Evolutionary conservation across 2,113 vertebrate genomes (phyloP), one percentile per base, ranked within the genome.

Genomic region (Dasyornis broadbenti): DNA sequence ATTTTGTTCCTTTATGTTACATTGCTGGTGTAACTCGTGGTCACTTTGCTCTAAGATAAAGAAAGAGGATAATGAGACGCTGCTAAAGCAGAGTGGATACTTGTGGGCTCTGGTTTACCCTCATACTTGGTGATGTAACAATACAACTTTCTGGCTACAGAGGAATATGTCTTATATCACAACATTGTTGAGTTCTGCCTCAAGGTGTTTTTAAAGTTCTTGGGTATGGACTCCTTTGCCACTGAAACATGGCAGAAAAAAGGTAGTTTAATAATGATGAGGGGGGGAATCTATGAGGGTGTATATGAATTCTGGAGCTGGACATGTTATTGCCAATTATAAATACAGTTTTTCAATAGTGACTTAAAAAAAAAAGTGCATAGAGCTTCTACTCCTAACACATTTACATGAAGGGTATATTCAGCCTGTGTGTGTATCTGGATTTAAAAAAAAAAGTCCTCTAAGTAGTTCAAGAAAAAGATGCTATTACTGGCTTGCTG

Each of bases 401-500:
- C 15, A 5, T 88, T 78, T 59, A 60, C 40, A 13, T 47, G 49
- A 88, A 59, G 24, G 14, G 3, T 75, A 30, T 73, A 78, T 90
- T 24, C 37, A 90, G 35, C 52, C 56, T 49, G 2, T 63, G 31
- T 73, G n/a, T 72, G 27, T 94, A 49, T 82, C 37, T 88, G 64
- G 75, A 77, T 90, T 94, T 15, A 28, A 19, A 86, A 82, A 78
- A 85, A 77, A 63, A 92, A 65, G 53, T 66, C 63, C 47, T 90
- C 50, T 86, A 90, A 97, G 92, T 47, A 83, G 85, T 93, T 86
- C 35, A 70, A 92, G 92, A 91, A 90, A 91, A 92, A 71, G 61
- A 80, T 89, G 49, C 79, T 95, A 83, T 94, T 96, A 86, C 56
- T 90, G 93, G 68, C 90, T 94, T 90, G 82, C 82, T 86, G 47